phyloP scores from a whole-genome alignment of 2,888 invertebrate species.

The Idaea biselata region DNA sequence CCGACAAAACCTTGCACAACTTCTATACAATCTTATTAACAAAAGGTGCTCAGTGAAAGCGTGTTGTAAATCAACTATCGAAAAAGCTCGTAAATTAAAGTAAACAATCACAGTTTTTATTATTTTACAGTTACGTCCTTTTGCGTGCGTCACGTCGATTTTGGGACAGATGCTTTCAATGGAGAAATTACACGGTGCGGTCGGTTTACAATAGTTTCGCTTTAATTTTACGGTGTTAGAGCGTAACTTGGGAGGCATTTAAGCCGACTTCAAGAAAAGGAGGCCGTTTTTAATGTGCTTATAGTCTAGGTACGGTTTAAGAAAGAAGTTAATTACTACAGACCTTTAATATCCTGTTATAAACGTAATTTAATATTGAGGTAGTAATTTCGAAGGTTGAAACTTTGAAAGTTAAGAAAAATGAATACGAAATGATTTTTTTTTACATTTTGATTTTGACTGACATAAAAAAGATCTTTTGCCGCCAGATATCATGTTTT shows the following conservation, averaged over 20 bases:
- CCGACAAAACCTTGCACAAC: slow-evolving; percentile 2
- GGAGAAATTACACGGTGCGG: slow-evolving; percentile 1
- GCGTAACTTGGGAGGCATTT: not conserved
- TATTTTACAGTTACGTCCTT: slow-evolving; percentile 32
- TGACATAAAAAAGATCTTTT: too few relatives aligned
- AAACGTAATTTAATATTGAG: too few relatives aligned
- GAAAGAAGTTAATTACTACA: too few relatives aligned
- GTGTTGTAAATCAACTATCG: slow-evolving; percentile 53
- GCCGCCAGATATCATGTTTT: too few relatives aligned
- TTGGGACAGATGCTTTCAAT: not conserved
- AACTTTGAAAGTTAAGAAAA: too few relatives aligned
- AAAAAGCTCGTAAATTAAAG: slow-evolving; percentile 59
- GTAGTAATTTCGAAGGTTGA: too few relatives aligned
- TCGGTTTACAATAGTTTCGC: not conserved
- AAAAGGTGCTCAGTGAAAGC: slow-evolving; percentile 31
- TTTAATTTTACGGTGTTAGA: not conserved
- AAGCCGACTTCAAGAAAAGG: not conserved
- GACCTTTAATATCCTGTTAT: too few relatives aligned
- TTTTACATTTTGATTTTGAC: too few relatives aligned
- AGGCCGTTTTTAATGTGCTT: not conserved
- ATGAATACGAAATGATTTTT: too few relatives aligned
- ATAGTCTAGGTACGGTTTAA: not conserved
- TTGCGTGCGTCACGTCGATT: not conserved
- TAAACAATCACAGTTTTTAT: slow-evolving; percentile 62
- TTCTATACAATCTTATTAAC: slow-evolving; percentile 6